Evolutionary conservation across 2,113 vertebrate genomes (phyloP), one percentile per base, ranked within the genome.

Genomic region (Solenodon paradoxus): DNA sequence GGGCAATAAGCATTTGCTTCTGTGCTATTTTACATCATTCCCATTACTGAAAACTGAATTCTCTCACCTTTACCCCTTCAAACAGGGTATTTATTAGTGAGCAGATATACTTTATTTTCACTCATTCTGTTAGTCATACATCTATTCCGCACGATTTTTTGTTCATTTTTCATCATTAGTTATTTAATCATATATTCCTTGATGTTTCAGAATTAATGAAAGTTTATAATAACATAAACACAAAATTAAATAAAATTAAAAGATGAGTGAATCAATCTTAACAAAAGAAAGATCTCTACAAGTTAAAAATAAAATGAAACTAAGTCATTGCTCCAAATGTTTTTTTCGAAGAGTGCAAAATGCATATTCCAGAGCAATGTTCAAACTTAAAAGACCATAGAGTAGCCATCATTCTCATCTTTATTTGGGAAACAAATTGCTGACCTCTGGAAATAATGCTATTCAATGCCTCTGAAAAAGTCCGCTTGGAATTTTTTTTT

Each of bases 241-340:
- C 2, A 57, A 66, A 28, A 80, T 82, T 92, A 79, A 95, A 19
- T 83, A 80, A 90, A 81, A 92, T 64, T 7, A 51, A 92, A 77
- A 80, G 40, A 26, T 82, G 20, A 3, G 22, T 59, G 53, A 82
- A 5, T 35, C 0, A 47, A 71, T 75, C 19, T 84, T 4, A 9
- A 63, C 13, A 61, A 94, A 82, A 88, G 8, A 3, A 63, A 45
- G n/a, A n/a, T n/a, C 3, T 63, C 69, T 3, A 38, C 4, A 3
- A 5, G 11, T 2, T 51, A 57, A 95, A 89, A 84, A 42, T 88
- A 35, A 90, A 66, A 66, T 57, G 40, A 49, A 79, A 1, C 22
- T 80, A 53, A 85, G 38, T 35, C 7, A 16, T 4, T 55, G 1
- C 9, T 42, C n/a, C 19, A 49, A 19, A 22, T 0, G n/a, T n/a